Evolutionary conservation across 2,888 invertebrate genomes (phyloP).

Genomic region (Abscondita cerata): DNA sequence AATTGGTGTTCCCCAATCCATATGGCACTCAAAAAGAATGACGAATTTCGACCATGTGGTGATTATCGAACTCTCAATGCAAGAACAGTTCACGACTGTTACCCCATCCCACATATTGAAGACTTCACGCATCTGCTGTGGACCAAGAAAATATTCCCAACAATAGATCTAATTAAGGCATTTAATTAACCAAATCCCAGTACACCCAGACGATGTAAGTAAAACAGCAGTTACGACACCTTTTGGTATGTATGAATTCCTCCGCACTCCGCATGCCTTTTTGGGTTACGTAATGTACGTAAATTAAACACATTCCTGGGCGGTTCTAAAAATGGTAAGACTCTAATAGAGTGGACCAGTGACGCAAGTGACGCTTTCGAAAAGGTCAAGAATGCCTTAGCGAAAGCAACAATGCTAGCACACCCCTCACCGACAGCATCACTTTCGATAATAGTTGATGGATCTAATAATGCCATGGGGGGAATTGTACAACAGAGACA

Average conservation of each 20-base stretch:
- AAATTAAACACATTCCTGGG: no score
- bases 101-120: conserved; percentile 51
- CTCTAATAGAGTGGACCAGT: no score
- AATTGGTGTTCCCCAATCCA: conserved; percentile 45
- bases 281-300: conserved; percentile 50
- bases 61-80: conserved; percentile 50
- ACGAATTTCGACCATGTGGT: conserved; percentile 50
- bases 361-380: no score
- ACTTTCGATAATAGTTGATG: no score
- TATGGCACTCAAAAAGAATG: conserved; percentile 43
- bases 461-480: no score
- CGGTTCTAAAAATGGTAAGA: no score
- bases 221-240: conserved; percentile 54
- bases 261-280: conserved; percentile 50
- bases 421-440: no score
- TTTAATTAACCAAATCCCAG: conserved; percentile 51
- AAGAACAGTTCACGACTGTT: conserved; percentile 57
- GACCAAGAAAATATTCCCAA: conserved; percentile 26
- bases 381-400: no score
- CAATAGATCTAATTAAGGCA: conserved; percentile 32
- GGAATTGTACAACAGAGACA: no score
- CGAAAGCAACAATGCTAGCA: no score
- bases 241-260: conserved; percentile 51
- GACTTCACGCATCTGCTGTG: conserved; percentile 44
- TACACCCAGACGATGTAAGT: conserved; percentile 46